These are phyloP conservation scores for Drosophila persimilis DNA, from an alignment of 1,140 invertebrate species.

Conservation along the genomic window DNA sequence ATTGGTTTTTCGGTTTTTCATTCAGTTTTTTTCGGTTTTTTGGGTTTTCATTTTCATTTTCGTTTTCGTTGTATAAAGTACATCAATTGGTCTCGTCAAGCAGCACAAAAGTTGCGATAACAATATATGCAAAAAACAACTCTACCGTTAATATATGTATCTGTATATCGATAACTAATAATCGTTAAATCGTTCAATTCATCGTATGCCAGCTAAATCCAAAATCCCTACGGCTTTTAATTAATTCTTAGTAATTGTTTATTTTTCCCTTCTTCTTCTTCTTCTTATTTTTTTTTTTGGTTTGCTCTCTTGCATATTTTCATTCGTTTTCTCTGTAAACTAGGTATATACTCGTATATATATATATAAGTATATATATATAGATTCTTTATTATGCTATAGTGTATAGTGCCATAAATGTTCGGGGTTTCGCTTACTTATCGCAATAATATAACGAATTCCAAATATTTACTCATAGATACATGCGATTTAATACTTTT, in stretches of 20 bases:
- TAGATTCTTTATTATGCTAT: slow-evolving; percentile 49
- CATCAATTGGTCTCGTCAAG: slow-evolving; percentile 81
- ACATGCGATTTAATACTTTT: slow-evolving; percentile 77
- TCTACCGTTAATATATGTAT: slow-evolving; percentile 62
- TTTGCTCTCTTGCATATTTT: slow-evolving; percentile 21
- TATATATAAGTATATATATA: slow-evolving; percentile 25
- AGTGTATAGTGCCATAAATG: slow-evolving; percentile 74
- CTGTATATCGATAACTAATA: slow-evolving; percentile 71
- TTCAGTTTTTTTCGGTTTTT: slow-evolving; percentile 16
- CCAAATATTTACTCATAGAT: slow-evolving; percentile 71
- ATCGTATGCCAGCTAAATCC: slow-evolving; percentile 71
- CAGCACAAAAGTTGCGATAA: slow-evolving; percentile 80
- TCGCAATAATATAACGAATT: slow-evolving; percentile 77
- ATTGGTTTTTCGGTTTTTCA: slow-evolving; percentile 32
- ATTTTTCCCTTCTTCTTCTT: slow-evolving; percentile 6
- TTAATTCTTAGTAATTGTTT: slow-evolving; percentile 29
- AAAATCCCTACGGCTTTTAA: slow-evolving; percentile 70
- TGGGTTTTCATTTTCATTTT: slow-evolving; percentile 15
- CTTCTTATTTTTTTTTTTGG: slow-evolving; percentile 31
- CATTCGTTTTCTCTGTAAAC: slow-evolving; percentile 41
- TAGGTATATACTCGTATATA: slow-evolving; percentile 40
- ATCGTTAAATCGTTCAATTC: slow-evolving; percentile 67
- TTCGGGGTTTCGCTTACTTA: slow-evolving; percentile 62
- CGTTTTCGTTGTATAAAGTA: slow-evolving; percentile 74
- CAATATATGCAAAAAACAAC: slow-evolving; percentile 77